Conservation (phyloP, 2,797 vertebrate species). For the Chiloscyllium punctatum region DNA sequence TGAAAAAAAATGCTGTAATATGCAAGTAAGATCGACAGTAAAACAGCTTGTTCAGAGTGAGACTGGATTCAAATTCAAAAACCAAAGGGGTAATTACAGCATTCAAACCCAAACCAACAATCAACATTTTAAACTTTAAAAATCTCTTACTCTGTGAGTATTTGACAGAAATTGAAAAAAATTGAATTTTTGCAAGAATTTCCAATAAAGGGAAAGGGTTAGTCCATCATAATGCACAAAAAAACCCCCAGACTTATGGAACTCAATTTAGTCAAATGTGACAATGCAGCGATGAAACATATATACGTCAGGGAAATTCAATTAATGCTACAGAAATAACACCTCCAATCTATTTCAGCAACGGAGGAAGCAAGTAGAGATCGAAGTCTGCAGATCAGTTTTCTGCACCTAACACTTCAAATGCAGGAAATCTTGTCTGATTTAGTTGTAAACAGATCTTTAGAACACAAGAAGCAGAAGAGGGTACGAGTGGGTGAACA, state of each 20-base stretch:
- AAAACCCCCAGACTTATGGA: background rate
- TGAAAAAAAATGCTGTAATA: background rate
- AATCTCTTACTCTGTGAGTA: background rate
- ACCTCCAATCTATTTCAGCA: constrained; percentile 3
- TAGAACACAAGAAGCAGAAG: background rate
- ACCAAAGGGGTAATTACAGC: background rate
- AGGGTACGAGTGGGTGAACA: background rate
- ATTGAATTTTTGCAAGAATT: no score
- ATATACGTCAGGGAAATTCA: background rate
- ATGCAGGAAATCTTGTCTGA: background rate
- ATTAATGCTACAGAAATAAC: background rate
- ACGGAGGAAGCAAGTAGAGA: background rate
- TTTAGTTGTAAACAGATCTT: constrained; percentile 3
- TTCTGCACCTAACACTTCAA: background rate
- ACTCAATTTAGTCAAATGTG: background rate
- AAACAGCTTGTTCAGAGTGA: background rate
- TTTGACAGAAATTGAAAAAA: background rate
- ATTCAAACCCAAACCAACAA: background rate
- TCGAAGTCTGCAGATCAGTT: background rate
- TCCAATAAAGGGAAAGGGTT: background rate
- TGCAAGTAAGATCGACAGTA: no score
- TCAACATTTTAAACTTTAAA: background rate
- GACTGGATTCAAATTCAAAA: background rate
- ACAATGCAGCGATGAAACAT: background rate
- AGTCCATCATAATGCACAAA: background rate